Conservation (phyloP, 2,797 vertebrate species). For the Myotis vivesi region DNA sequence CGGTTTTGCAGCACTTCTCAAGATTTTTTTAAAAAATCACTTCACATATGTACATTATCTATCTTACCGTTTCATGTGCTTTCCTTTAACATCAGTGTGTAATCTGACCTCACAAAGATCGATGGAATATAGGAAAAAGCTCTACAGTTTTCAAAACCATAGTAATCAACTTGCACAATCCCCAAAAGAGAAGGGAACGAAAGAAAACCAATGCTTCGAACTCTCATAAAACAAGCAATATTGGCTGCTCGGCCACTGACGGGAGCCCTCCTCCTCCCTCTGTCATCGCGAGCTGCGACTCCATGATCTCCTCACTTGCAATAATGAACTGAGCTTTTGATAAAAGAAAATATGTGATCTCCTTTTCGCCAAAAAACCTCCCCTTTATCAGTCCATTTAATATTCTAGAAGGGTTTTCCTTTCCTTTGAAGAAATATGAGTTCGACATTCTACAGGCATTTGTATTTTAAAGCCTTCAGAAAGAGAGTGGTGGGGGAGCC, state of each 20-base stretch:
- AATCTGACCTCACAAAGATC: constrained; percentile 43
- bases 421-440: constrained; percentile 72
- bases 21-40: not conserved
- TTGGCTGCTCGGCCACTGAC: constrained; percentile 59
- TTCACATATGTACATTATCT: not conserved
- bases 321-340: constrained; percentile 74
- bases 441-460: constrained; percentile 73
- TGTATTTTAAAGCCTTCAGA: constrained; percentile 75
- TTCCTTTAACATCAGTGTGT: constrained; percentile 34
- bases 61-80: not conserved
- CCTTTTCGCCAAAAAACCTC: constrained; percentile 74
- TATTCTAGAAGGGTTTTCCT: constrained; percentile 74
- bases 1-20: not conserved
- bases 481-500: constrained; percentile 66
- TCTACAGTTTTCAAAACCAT: constrained; percentile 58
- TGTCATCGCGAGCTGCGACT: constrained; percentile 69
- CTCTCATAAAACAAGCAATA: constrained; percentile 64
- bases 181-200: constrained; percentile 60
- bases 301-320: constrained; percentile 69
- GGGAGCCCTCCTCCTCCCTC: constrained; percentile 52
- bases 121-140: constrained; percentile 43
- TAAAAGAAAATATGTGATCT: constrained; percentile 81
- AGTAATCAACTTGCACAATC: constrained; percentile 67
- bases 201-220: constrained; percentile 13
- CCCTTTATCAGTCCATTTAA: constrained; percentile 62